Base-by-base conservation (phyloP, 2,888 invertebrate genomes). In the Tetragnatha montana region DNA sequence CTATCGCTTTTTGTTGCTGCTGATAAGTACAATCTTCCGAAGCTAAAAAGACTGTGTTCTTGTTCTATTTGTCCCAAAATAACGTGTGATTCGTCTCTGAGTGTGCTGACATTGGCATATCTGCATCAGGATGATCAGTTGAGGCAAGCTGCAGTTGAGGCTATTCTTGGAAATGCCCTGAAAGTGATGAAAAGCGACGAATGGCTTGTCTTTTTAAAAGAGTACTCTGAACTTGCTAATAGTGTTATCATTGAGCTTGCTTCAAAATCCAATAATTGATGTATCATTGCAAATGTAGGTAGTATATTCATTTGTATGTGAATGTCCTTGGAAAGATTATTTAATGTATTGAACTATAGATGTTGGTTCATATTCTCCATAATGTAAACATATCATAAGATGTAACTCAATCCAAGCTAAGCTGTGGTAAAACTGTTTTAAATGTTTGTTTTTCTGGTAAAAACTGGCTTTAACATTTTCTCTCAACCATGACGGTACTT, bases 151-250 rank as follows among this genome's bases (percentile, higher is more conserved):
- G 85, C 89, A 0, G 71, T 85, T 10, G 51, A 80, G 19, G 69
- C 50, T 19, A 73, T 89, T 19, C 80, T 85, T 47, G 75, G 73
- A n/a, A 89, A 89, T 70, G 89, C 89, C 1, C 22, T 89, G 3
- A 51, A 85, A 17, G 81, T 89, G 8, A 76, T 89, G 85, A 89
- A 76, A 76, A 80, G 85, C 35, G 71, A 80, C 0, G 89, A 89
- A 21, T 89, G 89, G 89, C 78, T 89, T 6, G n/a, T 70, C 10
- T 89, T 89, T 76, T 74, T 89, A 10, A 85, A 75, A n/a, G 85
- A 85, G 17, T 85, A 89, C 21, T 60, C 89, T 8, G 85, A 85
- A 60, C 35, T 89, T 19, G 89, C 89, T 0, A 89, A 89, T n/a
- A 76, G 75, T 75, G 71, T 89, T 12, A 85, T 89, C 70, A 22